Conservation (phyloP, 2,888 invertebrate genomes). For the Ennomos quercinarius region DNA sequence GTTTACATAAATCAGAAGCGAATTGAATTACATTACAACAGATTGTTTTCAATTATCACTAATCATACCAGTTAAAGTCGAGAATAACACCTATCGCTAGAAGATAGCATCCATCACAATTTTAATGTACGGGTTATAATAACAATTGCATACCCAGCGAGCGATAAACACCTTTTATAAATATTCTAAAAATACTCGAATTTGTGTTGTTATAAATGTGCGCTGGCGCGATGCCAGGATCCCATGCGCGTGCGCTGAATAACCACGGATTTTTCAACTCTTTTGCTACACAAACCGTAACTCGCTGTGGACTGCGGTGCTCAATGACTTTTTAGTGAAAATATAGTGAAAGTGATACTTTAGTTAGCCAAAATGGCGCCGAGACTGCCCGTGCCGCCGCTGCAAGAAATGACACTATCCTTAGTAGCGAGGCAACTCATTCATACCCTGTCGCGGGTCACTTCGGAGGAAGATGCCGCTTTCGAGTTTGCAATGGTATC, state of each 20-base stretch:
- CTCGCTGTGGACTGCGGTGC: conserved; percentile 64
- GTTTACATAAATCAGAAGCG: conserved; percentile 5
- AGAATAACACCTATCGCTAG: background rate
- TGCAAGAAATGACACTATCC: conserved; percentile 86
- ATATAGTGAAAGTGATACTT: conserved; percentile 59
- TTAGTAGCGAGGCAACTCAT: conserved; percentile 87
- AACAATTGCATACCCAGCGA: conserved; percentile 60
- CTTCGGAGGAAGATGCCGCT: conserved; percentile 85
- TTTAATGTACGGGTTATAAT: conserved; percentile 48
- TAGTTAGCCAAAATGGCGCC: conserved; percentile 85
- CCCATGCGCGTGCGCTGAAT: conserved; percentile 74
- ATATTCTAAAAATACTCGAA: conserved; percentile 79
- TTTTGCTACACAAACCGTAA: conserved; percentile 69
- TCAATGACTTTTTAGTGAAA: conserved; percentile 61
- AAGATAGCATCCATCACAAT: conserved; percentile 22
- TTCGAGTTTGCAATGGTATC: conserved; percentile 86
- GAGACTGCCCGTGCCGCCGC: conserved; percentile 85
- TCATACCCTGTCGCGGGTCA: conserved; percentile 86
- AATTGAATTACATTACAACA: conserved; percentile 6
- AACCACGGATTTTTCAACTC: conserved; percentile 73
- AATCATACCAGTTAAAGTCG: background rate
- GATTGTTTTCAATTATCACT: background rate
- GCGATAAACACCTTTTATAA: conserved; percentile 79
- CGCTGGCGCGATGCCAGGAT: conserved; percentile 72
- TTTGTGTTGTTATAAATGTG: conserved; percentile 79